phyloP scores from a whole-genome alignment of 2,113 vertebrate genomes.

The Heterotilapia buettikoferi region DNA sequence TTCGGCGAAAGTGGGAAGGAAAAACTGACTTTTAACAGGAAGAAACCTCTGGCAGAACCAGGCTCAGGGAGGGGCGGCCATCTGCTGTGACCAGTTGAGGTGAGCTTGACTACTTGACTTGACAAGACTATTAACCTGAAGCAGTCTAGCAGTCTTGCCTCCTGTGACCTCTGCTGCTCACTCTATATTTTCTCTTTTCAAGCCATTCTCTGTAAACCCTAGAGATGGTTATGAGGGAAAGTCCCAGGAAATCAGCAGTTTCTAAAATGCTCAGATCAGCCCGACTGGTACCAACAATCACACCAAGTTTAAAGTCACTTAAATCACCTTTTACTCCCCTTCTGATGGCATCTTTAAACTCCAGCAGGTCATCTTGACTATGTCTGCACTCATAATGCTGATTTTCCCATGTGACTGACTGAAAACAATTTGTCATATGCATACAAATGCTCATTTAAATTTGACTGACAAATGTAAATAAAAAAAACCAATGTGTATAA shows the following conservation, averaged over 20 bases:
- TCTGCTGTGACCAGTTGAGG: fast-evolving
- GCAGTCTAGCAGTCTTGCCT: not conserved
- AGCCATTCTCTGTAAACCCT: not conserved
- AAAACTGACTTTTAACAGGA: not conserved
- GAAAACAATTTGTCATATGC: not conserved
- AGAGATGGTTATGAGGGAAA: not conserved
- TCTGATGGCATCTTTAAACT: not conserved
- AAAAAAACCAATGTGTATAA: not conserved
- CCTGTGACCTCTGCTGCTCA: not conserved
- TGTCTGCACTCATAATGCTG: not conserved
- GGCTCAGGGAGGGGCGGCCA: not conserved
- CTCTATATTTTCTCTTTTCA: not conserved
- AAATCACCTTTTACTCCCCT: not conserved
- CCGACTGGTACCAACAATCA: not conserved
- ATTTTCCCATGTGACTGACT: not conserved
- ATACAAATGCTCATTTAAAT: not conserved
- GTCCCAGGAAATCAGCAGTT: not conserved
- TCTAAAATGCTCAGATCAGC: not conserved
- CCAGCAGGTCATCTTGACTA: not conserved
- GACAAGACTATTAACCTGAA: not conserved
- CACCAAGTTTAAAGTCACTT: not conserved
- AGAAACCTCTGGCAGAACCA: not conserved
- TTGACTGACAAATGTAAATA: not conserved
- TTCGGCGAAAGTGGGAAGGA: not conserved
- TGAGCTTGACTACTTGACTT: not conserved